phyloP scores from a whole-genome alignment of 2,113 vertebrate species.

The Mormyrus iriodes region DNA sequence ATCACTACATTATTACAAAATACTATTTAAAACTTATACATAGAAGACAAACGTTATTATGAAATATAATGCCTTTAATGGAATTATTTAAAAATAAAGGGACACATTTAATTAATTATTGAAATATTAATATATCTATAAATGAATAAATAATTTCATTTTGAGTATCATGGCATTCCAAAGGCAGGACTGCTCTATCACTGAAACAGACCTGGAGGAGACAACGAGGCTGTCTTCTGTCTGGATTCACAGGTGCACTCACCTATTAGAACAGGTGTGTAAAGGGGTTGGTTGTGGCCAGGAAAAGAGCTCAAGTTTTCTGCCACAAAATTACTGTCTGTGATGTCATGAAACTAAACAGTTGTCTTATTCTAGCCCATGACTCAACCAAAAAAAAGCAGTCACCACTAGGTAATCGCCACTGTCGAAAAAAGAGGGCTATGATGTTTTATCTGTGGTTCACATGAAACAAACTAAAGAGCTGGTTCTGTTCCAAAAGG shows the following conservation, averaged over 20 bases:
- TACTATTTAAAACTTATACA: not conserved
- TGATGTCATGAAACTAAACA: not conserved
- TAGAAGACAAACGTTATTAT: not conserved
- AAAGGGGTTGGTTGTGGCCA: not conserved
- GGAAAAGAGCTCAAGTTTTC: slow-evolving; percentile 9
- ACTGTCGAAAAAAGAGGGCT: not conserved
- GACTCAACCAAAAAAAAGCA: not conserved
- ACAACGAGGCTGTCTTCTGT: not conserved
- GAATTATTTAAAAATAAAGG: not conserved
- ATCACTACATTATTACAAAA: not conserved
- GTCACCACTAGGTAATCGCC: not conserved
- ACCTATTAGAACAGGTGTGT: slow-evolving; percentile 22
- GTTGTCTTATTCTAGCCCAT: not conserved
- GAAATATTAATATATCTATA: not conserved
- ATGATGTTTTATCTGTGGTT: slow-evolving; percentile 3
- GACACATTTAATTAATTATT: not conserved
- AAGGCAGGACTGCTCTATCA: not conserved
- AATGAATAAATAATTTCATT: not conserved
- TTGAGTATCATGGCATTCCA: not conserved
- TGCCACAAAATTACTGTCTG: not conserved
- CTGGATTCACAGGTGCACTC: slow-evolving; percentile 27
- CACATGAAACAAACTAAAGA: not conserved
- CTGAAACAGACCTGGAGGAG: slow-evolving; percentile 9
- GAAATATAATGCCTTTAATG: not conserved
- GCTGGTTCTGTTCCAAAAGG: not conserved